These are phyloP conservation scores for Cyrtodaria siliqua DNA, from an alignment of 2,888 invertebrate genomes.

Conservation along the genomic window DNA sequence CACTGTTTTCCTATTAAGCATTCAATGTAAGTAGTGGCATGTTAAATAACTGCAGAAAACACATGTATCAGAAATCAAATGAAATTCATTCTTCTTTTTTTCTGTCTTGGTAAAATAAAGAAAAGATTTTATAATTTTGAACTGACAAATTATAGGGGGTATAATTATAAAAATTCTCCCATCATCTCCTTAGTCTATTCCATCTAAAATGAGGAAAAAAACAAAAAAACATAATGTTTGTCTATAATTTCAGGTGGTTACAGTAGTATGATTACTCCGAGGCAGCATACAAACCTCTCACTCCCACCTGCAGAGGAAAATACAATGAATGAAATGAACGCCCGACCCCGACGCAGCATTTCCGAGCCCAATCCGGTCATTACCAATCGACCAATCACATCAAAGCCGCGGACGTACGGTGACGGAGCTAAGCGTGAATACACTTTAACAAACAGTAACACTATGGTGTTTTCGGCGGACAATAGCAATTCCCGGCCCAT, in stretches of 20 bases:
- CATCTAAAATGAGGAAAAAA: too few species aligned
- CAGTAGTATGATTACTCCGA: constrained; percentile 29
- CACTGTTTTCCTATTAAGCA: too few species aligned
- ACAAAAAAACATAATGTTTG: too few species aligned
- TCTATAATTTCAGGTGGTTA: constrained; percentile 66
- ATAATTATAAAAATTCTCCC: too few species aligned
- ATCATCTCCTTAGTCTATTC: too few species aligned
- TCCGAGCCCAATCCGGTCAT: constrained; percentile 48
- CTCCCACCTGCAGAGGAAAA: constrained; percentile 33
- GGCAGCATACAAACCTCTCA: constrained; percentile 43
- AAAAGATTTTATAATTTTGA: too few species aligned
- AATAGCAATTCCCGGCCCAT: background rate
- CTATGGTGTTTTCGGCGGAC: constrained; percentile 59
- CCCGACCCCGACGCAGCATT: constrained; percentile 28
- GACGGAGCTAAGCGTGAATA: constrained; percentile 53
- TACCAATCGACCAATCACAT: constrained; percentile 40
- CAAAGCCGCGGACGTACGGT: constrained; percentile 34
- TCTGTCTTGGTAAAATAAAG: too few species aligned
- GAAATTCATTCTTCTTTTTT: too few species aligned
- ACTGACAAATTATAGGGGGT: too few species aligned
- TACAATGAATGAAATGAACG: background rate
- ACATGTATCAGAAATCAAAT: too few species aligned
- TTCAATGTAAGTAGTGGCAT: too few species aligned
- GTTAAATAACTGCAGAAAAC: too few species aligned
- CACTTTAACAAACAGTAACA: constrained; percentile 56